A percentile compares a stretch with the other conserved stretches of the same genome.
These are phyloP conservation scores for Drosophila kuntzei DNA, from an alignment of 2,888 invertebrate species.

Conservation along the genomic window DNA sequence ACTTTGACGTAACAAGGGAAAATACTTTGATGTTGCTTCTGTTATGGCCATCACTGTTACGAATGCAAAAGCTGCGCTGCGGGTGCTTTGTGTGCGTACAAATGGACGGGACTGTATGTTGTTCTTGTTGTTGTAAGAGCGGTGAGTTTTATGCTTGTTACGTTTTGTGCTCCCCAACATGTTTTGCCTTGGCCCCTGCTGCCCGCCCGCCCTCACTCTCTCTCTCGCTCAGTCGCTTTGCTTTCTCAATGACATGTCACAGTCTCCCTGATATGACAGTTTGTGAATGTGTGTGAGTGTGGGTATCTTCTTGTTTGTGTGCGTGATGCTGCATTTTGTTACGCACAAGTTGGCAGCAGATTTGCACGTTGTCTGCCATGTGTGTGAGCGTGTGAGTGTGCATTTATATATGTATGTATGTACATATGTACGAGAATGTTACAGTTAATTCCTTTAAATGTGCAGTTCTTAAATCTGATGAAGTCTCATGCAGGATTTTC, in stretches of 20 bases:
- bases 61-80: slow-evolving; percentile 35
- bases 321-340: slow-evolving; percentile 65
- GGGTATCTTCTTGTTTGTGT: slow-evolving; percentile 13
- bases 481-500: slow-evolving; percentile 51
- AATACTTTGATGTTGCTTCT: slow-evolving; percentile 31
- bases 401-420: slow-evolving; percentile 3
- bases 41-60: slow-evolving; percentile 39
- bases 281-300: slow-evolving; percentile 17
- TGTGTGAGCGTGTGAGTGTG: slow-evolving; percentile 3
- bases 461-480: slow-evolving; percentile 47
- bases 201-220: background rate
- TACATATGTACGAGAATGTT: slow-evolving; percentile 13
- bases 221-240: background rate
- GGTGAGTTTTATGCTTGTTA: slow-evolving; percentile 50
- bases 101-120: slow-evolving; percentile 4
- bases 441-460: slow-evolving; percentile 67
- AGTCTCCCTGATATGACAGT: slow-evolving; percentile 20
- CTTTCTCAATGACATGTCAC: slow-evolving; percentile 57
- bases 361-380: slow-evolving; percentile 24
- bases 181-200: slow-evolving; percentile 26
- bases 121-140: slow-evolving; percentile 30
- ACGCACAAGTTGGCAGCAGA: slow-evolving; percentile 49
- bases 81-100: slow-evolving; percentile 23
- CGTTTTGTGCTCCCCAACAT: slow-evolving; percentile 34
- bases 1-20: slow-evolving; percentile 18